A percentile compares a stretch with the other conserved stretches of the same genome.
Conservation (phyloP, 2,888 invertebrate genomes). For the Tenodera sinensis region DNA sequence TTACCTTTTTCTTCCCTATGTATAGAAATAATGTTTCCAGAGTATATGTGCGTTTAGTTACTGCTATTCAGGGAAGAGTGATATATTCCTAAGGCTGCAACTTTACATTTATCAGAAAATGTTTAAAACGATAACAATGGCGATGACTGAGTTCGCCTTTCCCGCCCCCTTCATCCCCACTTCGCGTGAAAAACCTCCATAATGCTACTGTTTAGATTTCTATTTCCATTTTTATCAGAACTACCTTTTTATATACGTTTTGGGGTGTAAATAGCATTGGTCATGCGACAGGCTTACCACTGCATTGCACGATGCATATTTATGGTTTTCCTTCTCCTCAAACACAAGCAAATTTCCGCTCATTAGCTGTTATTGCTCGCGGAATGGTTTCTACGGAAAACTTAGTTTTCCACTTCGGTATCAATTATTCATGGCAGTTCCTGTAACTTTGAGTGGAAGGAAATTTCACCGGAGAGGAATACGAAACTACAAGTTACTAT, state of each 20-base stretch:
- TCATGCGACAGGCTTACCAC: background rate
- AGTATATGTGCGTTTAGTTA: background rate
- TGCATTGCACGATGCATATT: background rate
- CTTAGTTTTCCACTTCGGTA: background rate
- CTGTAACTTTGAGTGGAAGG: background rate
- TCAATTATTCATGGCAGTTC: constrained; percentile 2
- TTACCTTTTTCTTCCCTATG: no score
- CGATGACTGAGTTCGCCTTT: background rate
- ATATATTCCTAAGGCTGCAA: background rate
- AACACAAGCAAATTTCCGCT: background rate
- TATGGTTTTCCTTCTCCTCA: background rate
- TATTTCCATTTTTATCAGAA: background rate
- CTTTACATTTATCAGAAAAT: background rate
- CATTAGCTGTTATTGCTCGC: background rate
- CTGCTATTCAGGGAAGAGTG: background rate
- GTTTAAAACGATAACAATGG: background rate
- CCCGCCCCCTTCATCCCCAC: background rate
- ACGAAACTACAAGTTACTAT: background rate
- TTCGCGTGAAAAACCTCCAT: background rate
- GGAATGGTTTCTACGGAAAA: background rate
- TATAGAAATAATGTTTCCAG: no score
- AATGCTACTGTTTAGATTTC: background rate
- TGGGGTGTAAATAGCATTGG: background rate
- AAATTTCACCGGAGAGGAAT: background rate
- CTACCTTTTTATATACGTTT: background rate